A percentile compares a stretch with the other conserved stretches of the same genome.
Evolutionary conservation across 2,113 vertebrate genomes (phyloP).

Genomic region (Neotragus pygmaeus): DNA sequence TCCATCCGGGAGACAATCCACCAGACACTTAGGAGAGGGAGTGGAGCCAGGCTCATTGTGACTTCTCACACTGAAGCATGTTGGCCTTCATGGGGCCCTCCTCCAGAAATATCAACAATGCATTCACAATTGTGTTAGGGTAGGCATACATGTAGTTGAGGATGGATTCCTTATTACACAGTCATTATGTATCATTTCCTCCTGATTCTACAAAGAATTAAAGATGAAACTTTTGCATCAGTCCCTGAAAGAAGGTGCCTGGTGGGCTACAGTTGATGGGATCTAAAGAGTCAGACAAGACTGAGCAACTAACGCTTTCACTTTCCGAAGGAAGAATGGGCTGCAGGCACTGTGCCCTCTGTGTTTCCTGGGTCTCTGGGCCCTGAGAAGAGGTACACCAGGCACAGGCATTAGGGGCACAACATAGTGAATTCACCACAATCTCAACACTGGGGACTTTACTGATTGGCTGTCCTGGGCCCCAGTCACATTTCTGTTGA

Average conservation of each 20-base stretch:
- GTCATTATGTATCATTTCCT: not conserved
- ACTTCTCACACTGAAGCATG: not conserved
- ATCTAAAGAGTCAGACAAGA: not conserved
- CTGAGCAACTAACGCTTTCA: not conserved
- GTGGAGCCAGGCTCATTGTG: not conserved
- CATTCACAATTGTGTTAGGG: not conserved
- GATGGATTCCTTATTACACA: not conserved
- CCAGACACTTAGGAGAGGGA: not conserved
- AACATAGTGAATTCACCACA: not conserved
- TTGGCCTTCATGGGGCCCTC: not conserved
- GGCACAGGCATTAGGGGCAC: not conserved
- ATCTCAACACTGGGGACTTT: not conserved
- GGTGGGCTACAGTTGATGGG: not conserved
- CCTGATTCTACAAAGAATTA: not conserved
- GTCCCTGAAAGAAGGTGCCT: not conserved
- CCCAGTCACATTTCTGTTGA: not conserved
- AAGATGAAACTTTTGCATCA: not conserved
- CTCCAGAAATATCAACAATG: not conserved
- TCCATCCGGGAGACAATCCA: not conserved
- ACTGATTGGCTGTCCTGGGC: not conserved
- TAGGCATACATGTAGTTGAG: not conserved
- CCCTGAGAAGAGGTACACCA: not conserved
- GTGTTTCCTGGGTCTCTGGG: not conserved
- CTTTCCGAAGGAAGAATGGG: not conserved
- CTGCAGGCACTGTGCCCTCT: not conserved